Base-by-base conservation (phyloP, 2,888 invertebrate genomes). In the Parnassius mnemosyne region DNA sequence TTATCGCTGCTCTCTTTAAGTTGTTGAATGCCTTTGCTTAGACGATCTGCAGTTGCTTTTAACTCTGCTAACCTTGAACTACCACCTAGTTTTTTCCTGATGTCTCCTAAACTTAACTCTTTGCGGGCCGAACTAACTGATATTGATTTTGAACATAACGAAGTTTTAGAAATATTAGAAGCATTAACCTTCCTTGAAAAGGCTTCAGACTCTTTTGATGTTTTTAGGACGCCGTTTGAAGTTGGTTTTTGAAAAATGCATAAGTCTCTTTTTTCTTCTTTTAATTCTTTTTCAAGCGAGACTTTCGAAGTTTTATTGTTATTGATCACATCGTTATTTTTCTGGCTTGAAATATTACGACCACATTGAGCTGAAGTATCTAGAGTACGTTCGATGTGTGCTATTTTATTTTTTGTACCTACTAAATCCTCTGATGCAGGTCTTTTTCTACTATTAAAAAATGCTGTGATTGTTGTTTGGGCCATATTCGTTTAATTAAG, bases 381-480 rank as follows among this genome's bases (percentile, higher is more conserved):
- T 66, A 67, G 67, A 62, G 66, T 67, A 60, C 79, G 73, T 56
- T 87, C 85, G 11, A 87, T 70, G 66, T 86, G 83, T 53, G 84
- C 75, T 64, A 87, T 69, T 80, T 94, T 94, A 79, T 81, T 93
- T 81, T 93, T 92, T 60, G 89, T 78, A 83, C 89, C 80, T 76
- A 84, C 72, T 74, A 87, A 78, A 77, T 96, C 96, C 57, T 96
- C 95, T 10, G 89, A 81, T n/a, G 94, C 95, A 64, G 94, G 92
- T 73, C 96, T 93, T 87, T 96, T 96, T 77, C 96, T 93, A 74
- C 94, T 94, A 80, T 93, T 94, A 81, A 96, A 96, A 91, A 93
- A 96, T 68, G 94, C 93, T 66, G 95, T 94, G 64, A 96, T 93
- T 57, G 95, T 94, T 72, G 95, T 94, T 85, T 96, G 96, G 68